Base-by-base conservation (phyloP, 2,888 invertebrate genomes). In the Pseudococcus jackbeardsleyi region DNA sequence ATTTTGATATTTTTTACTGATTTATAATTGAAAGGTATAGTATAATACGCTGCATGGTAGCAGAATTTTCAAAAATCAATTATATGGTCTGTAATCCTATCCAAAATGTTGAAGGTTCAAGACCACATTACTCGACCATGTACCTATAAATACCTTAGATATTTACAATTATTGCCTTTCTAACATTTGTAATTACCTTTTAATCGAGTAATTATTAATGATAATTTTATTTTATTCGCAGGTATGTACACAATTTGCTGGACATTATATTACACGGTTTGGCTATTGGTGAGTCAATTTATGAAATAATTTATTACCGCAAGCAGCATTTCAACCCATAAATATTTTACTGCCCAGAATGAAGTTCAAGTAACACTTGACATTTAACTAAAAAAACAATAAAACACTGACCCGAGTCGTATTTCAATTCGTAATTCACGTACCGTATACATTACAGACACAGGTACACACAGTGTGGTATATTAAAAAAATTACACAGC, bases 321-420 rank as follows among this genome's bases (percentile, higher is more conserved):
- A 4, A 59, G 19, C 59, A 59, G 7, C 19, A 59, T 4, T 19
- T 11, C 19, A 59, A 19, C 19, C 59, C 1, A 19, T 19, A 19
- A 59, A 59, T 59, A 19, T 59, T 19, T 59, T 8, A 19, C 8
- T 19, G 19, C 19, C 11, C 19, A 19, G 19, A 59, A 19, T 59
- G 59, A 59, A 59, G 59, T 59, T 59, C 59, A 59, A 59, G 59
- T 59, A 59, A 59, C 59, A 59, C 19, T 59, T 19, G 59, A 59
- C 19, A 59, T 59, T 59, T 19, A 59, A n/a, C 59, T 59, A 33
- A 33, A 59, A 59, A 59, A 59, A 59, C 59, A n/a, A 59, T 59
- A 59, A 59, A 59, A 59, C 59, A 59, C 59, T 19, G 59, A 59
- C 59, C 59, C n/a, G 59, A 59, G 59, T 59, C n/a, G 9, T 59